phyloP scores from a whole-genome alignment of 2,113 vertebrate species.

The Psephotus haematonotus region DNA sequence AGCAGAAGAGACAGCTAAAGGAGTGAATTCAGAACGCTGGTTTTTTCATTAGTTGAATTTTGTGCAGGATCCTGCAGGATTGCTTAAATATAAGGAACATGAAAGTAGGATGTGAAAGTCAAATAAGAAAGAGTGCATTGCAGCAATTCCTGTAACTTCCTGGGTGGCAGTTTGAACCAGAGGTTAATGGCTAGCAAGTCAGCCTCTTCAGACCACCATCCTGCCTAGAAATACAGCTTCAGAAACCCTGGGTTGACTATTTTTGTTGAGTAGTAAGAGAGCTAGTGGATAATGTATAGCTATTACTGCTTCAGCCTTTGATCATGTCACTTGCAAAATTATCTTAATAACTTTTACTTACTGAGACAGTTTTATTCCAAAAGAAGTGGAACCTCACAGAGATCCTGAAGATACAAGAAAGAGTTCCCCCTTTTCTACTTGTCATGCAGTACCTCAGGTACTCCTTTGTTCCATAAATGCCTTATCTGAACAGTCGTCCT shows the following conservation, averaged over 20 bases:
- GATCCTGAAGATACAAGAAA: neutral
- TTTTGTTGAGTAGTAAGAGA: neutral
- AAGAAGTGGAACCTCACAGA: neutral
- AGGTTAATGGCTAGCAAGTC: neutral
- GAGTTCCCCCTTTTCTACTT: neutral
- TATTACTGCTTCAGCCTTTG: neutral
- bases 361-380: neutral
- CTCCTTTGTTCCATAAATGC: neutral
- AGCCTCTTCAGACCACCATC: neutral
- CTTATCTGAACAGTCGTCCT: neutral
- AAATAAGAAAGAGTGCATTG: neutral
- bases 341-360: neutral
- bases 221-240: neutral
- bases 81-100: neutral
- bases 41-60: neutral
- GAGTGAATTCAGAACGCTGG: neutral
- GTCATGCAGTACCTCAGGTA: neutral
- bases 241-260: neutral
- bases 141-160: neutral
- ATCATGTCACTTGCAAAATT: neutral
- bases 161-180: neutral
- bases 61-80: neutral
- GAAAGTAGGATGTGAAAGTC: neutral
- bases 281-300: neutral
- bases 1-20: neutral